Evolutionary conservation across 1,140 invertebrate genomes (phyloP).

Genomic region (Globodera rostochiensis): DNA sequence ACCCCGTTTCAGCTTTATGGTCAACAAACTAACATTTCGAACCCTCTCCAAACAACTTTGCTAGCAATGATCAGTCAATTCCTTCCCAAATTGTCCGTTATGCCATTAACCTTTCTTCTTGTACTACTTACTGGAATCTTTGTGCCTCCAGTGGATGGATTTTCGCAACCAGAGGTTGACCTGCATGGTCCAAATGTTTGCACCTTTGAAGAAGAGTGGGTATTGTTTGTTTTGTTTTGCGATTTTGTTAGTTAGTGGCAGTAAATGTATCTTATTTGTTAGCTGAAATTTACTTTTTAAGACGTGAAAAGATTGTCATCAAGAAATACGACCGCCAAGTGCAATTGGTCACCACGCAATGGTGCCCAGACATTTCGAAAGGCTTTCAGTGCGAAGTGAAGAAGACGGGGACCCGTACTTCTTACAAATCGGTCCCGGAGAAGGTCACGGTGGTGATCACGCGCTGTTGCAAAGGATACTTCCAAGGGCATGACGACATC

Average conservation of each 20-base stretch:
- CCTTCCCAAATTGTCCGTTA: not conserved
- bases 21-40: not conserved
- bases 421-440: slow-evolving; percentile 69
- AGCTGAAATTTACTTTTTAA: slow-evolving; percentile 23
- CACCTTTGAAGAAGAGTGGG: slow-evolving; percentile 44
- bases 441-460: slow-evolving; percentile 77
- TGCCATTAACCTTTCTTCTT: not conserved
- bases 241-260: not conserved
- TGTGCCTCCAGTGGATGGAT: slow-evolving; percentile 10
- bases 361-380: slow-evolving; percentile 52
- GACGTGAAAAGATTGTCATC: slow-evolving; percentile 43
- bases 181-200: slow-evolving; percentile 48
- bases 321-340: slow-evolving; percentile 51
- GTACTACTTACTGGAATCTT: not conserved
- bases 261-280: no score
- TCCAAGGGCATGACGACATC: slow-evolving; percentile 68
- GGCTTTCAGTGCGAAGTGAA: slow-evolving; percentile 54
- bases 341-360: slow-evolving; percentile 42
- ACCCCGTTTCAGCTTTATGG: not conserved
- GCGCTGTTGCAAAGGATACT: slow-evolving; percentile 82
- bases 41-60: not conserved
- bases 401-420: slow-evolving; percentile 60
- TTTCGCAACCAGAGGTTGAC: slow-evolving; percentile 36
- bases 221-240: slow-evolving; percentile 9
- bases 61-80: not conserved